Base-by-base conservation (phyloP, 2,888 invertebrate genomes). In the Aleiodes alternator region DNA sequence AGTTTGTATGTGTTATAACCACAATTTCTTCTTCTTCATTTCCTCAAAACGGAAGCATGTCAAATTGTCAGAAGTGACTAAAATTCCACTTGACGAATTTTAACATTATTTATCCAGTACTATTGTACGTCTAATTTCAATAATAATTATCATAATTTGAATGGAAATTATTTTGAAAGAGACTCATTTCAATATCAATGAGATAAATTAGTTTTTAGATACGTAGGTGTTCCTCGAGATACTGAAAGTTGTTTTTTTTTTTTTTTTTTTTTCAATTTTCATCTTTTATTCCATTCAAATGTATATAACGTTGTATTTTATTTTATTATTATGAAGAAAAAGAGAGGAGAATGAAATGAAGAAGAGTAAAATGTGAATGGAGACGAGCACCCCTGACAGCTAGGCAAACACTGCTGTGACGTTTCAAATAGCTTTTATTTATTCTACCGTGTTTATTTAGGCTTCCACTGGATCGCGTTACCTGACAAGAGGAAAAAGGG, bases 371-470 rank as follows among this genome's bases (percentile, higher is more conserved):
- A 78, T 77, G 81, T 80, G 81, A 77, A 78, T 51, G 59, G 51
- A 59, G 69, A 71, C 51, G 75, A 59, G 81, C 81, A 79, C 80
- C 80, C 82, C 76, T 86, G 88, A 87, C 88, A 87, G 88, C 87
- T 86, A 87, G 85, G 84, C 85, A 88, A 88, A 87, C 85, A 87
- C 82, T 78, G 78, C 80, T 82, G 85, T 86, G 87, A 85, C 86
- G 84, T 85, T 83, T 87, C 86, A 84, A 87, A 87, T 83, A 82
- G 84, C 87, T 87, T 86, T 87, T 87, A 87, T 88, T 88, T 88
- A 88, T 87, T 87, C 86, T 87, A 84, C 82, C 82, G 80, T 86
- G 87, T 88, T 88, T 88, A 87, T 88, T 87, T 88, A 88, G 87
- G 88, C 87, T 85, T 85, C 84, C 82, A 66, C 70, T 84, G 83